Evolutionary conservation across 2,797 vertebrate genomes (phyloP).

Genomic region (Danionella dracula): DNA sequence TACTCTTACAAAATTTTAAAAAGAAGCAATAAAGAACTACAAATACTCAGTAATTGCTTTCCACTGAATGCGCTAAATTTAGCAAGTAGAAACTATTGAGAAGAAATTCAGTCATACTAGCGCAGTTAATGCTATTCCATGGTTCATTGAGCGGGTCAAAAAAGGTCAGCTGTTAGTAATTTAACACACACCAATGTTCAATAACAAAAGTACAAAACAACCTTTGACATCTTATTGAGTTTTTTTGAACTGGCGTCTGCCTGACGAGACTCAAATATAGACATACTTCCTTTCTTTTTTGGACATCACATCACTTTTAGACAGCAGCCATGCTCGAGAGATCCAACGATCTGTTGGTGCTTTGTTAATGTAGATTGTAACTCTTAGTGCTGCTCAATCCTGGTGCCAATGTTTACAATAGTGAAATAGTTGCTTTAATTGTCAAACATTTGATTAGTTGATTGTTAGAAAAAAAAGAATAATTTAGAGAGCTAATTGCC

Average conservation of each 20-base stretch:
- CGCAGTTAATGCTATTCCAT: slow-evolving; percentile 13
- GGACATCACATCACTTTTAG: slow-evolving; percentile 27
- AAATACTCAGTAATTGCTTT: too few species aligned
- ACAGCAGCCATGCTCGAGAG: not conserved
- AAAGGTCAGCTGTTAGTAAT: slow-evolving; percentile 15
- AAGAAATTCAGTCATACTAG: not conserved
- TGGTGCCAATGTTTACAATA: too few species aligned
- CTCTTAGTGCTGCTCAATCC: too few species aligned
- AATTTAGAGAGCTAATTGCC: too few species aligned
- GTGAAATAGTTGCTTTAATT: too few species aligned
- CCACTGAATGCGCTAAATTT: too few species aligned
- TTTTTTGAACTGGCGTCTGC: slow-evolving; percentile 29
- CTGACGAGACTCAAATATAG: slow-evolving; percentile 7
- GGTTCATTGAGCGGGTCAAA: not conserved
- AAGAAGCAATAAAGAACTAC: too few species aligned
- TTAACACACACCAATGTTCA: slow-evolving; percentile 3
- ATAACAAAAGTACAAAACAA: not conserved
- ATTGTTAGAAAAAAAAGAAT: too few species aligned
- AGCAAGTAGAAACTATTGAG: too few species aligned
- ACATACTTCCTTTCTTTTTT: not conserved
- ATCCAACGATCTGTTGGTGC: slow-evolving; percentile 36
- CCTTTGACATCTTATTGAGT: slow-evolving; percentile 4
- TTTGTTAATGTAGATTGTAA: slow-evolving; percentile 26
- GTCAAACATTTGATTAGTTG: too few species aligned
- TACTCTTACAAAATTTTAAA: too few species aligned